These are phyloP conservation scores for Amblyjoppa fuscipennis DNA, from an alignment of 2,888 invertebrate species.

Conservation along the genomic window DNA sequence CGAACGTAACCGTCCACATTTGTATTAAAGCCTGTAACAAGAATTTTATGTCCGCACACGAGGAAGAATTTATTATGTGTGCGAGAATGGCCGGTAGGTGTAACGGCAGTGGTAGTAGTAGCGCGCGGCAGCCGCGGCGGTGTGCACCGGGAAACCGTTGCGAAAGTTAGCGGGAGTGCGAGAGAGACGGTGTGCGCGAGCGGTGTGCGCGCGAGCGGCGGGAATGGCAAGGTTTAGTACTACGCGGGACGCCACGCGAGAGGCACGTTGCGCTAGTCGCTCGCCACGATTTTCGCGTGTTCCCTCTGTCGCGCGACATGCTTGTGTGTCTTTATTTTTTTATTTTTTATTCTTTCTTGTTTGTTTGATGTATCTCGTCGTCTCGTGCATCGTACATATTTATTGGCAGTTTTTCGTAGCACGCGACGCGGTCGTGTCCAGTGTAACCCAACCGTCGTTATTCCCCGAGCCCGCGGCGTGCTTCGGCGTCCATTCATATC, in stretches of 20 bases:
- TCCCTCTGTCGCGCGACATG: background rate
- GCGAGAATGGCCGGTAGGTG: conserved; percentile 10
- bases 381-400: background rate
- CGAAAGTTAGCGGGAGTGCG: conserved; percentile 50
- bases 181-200: conserved; percentile 55
- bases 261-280: conserved; percentile 68
- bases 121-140: background rate
- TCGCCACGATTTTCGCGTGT: conserved; percentile 36
- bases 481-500: background rate
- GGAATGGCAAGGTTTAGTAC: conserved; percentile 74
- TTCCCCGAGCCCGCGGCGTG: background rate
- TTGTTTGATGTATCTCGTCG: background rate
- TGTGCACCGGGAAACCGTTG: conserved; percentile 1
- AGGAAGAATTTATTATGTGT: background rate
- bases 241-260: conserved; percentile 78
- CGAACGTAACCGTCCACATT: background rate
- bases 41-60: conserved; percentile 15
- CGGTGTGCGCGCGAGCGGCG: conserved; percentile 66
- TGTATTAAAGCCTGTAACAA: background rate
- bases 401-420: background rate
- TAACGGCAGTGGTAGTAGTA: conserved; percentile 16
- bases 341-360: background rate
- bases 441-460: conserved; percentile 4
- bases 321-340: background rate
- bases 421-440: background rate